Conservation (phyloP, 1,140 invertebrate species). For the Cyrtorhinus lividipennis region DNA sequence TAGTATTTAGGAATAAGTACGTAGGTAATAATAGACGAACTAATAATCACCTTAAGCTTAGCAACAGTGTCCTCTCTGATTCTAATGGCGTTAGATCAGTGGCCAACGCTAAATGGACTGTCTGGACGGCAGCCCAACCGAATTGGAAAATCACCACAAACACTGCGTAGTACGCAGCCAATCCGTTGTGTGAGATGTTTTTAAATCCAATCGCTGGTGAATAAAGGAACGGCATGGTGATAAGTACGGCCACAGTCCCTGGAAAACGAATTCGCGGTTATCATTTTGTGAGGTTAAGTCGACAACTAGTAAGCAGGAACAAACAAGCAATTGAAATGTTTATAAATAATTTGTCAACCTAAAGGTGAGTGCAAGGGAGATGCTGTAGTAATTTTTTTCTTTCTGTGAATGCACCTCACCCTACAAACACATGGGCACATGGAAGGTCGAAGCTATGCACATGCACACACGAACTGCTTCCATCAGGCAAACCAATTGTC, state of each 20-base stretch:
- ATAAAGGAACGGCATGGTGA: constrained; percentile 84
- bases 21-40: constrained; percentile 1
- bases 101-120: constrained; percentile 77
- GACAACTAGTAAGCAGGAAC: too few species aligned
- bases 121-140: constrained; percentile 89
- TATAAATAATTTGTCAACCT: too few species aligned
- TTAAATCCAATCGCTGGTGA: constrained; percentile 59
- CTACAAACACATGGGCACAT: too few species aligned
- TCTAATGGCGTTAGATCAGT: constrained; percentile 58
- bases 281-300: not conserved
- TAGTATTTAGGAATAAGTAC: not conserved
- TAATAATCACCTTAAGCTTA: constrained; percentile 55
- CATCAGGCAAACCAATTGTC: too few species aligned
- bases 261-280: constrained; percentile 23
- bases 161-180: constrained; percentile 73
- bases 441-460: too few species aligned
- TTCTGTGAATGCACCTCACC: too few species aligned
- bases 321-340: too few species aligned
- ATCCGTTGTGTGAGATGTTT: constrained; percentile 44
- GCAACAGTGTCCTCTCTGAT: constrained; percentile 67
- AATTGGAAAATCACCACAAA: constrained; percentile 93
- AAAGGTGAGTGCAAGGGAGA: too few species aligned
- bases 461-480: too few species aligned
- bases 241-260: constrained; percentile 62
- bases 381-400: too few species aligned